Base-by-base conservation (phyloP, 1,140 invertebrate species). In the Cyclargus thomasi region DNA sequence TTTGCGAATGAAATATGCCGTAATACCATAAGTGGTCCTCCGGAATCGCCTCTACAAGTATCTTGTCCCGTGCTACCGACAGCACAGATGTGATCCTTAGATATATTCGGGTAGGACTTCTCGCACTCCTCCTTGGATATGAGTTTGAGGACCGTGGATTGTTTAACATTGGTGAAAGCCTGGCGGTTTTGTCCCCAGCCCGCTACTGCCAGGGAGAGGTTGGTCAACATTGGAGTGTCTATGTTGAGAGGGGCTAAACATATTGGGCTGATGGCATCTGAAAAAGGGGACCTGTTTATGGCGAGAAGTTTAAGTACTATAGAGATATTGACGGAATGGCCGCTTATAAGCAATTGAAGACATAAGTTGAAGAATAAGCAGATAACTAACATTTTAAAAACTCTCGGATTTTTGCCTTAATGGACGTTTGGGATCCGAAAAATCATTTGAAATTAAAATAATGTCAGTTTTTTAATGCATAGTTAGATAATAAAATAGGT, bases 31-130 rank as follows among this genome's bases (percentile, higher is more conserved):
- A 90, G 69, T 3, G 87, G 86, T 16, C 86, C 85, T 16, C 85
- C 85, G 0, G 85, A 90, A 55, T 90, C 86, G 5, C 87, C 87
- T 74, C 82, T 86, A 55, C 86, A 88, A 1, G 86, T 87, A 65
- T 90, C 85, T 65, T 90, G 76, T 1, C 85, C 85, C 2, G 73
- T 80, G 10, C 79, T 72, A 0, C 85, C 85, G 1, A 77, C 83
- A 8, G 85, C 87, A 67, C 85, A 90, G 1, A 90, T 47, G 59
- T 90, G 85, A 1, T 71, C 65, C 3, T 64, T 68, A 0, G 74
- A 76, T 22, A 90, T 65, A 55, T 69, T 53, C 0, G 80, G 76
- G 62, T 90, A 90, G 36, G 75, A 76, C 10, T 69, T 67, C 39
- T 68, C 64, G 64, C 85, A 88, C 63, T 82, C 67, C 8, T 74